Conservation (phyloP, 2,888 invertebrate species). For the Drosophila recens region DNA sequence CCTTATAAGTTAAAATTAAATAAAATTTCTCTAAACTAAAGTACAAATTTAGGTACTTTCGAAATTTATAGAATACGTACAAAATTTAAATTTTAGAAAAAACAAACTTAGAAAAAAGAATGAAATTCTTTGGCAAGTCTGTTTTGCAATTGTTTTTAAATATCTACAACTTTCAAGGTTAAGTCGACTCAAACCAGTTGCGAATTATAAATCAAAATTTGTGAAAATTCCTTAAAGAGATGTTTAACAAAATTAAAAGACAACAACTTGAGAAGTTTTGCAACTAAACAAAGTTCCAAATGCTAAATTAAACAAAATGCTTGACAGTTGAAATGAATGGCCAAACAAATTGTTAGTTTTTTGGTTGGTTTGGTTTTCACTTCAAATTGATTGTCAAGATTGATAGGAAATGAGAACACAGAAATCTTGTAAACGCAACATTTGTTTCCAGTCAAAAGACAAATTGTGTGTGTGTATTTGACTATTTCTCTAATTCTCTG, state of each 20-base stretch:
- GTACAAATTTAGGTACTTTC: too few relatives aligned
- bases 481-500: not conserved
- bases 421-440: not conserved
- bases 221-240: too few relatives aligned
- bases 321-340: not conserved
- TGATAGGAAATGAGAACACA: not conserved
- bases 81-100: too few relatives aligned
- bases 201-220: not conserved
- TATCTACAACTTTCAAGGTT: not conserved
- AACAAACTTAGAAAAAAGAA: too few relatives aligned
- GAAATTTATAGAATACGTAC: too few relatives aligned
- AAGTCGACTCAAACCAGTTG: not conserved
- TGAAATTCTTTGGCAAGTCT: not conserved
- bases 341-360: not conserved
- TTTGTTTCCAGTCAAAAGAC: slow-evolving; percentile 2
- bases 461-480: not conserved
- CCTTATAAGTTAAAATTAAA: too few relatives aligned
- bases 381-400: slow-evolving; percentile 8
- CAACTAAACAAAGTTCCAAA: not conserved
- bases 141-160: not conserved
- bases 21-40: not conserved
- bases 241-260: not conserved
- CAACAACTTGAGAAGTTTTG: not conserved
- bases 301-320: not conserved
- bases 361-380: not conserved